Evolutionary conservation across 2,113 vertebrate species (phyloP).

Genomic region (Lonchura striata): DNA sequence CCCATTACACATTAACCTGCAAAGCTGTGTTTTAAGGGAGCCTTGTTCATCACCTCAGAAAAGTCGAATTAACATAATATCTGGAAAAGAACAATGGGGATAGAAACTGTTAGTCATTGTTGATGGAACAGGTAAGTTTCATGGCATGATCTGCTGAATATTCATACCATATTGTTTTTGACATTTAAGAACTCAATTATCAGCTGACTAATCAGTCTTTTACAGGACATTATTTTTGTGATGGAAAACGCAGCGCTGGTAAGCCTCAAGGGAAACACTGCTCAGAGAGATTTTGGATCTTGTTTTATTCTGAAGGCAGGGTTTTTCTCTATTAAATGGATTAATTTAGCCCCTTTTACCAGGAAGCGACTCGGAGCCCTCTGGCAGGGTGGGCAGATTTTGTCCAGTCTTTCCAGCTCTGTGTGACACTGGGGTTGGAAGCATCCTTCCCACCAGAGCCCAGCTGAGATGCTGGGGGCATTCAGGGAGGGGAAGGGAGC

Average conservation of each 20-base stretch:
- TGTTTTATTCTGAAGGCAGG: not conserved
- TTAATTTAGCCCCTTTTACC: constrained; percentile 41
- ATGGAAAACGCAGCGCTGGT: constrained; percentile 61
- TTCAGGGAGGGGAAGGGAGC: not conserved
- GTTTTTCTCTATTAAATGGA: not conserved
- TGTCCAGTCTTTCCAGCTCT: not conserved
- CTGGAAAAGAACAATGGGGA: constrained; percentile 75
- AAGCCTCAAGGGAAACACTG: constrained; percentile 57
- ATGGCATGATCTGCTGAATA: constrained; percentile 79
- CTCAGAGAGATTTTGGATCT: constrained; percentile 33
- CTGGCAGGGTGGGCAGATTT: not conserved
- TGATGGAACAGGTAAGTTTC: constrained; percentile 79
- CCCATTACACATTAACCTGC: constrained; percentile 57
- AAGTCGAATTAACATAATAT: constrained; percentile 80
- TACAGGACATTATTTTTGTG: constrained; percentile 73
- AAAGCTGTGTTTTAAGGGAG: constrained; percentile 64
- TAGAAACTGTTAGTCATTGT: constrained; percentile 72
- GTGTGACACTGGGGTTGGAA: not conserved
- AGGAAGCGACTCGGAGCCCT: not conserved
- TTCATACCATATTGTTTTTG: constrained; percentile 82
- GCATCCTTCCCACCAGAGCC: not conserved
- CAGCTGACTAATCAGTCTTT: constrained; percentile 82
- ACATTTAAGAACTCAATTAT: constrained; percentile 87
- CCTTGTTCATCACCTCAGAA: constrained; percentile 72
- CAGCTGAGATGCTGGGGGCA: not conserved